A percentile compares a stretch with the other conserved stretches of the same genome.
These are phyloP conservation scores for Microcebus tavaratra DNA, from an alignment of 2,113 vertebrate genomes.

Conservation along the genomic window DNA sequence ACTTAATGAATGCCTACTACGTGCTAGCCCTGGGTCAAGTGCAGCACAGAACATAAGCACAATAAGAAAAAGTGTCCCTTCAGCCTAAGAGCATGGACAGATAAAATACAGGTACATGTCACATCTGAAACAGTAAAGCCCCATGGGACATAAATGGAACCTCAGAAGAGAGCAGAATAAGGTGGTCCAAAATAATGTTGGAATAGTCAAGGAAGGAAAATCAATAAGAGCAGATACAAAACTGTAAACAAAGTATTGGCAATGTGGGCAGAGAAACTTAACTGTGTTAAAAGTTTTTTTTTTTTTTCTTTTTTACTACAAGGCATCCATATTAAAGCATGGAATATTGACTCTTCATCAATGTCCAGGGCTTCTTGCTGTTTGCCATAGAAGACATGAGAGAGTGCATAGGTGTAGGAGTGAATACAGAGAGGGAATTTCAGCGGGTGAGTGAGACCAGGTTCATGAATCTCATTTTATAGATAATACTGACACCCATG, in stretches of 20 bases:
- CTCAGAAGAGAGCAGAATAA: background rate
- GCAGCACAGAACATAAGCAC: background rate
- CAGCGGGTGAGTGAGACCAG: background rate
- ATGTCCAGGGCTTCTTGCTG: background rate
- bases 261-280: background rate
- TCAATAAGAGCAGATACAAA: background rate
- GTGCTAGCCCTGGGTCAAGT: background rate
- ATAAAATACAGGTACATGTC: background rate
- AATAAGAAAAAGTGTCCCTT: background rate
- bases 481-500: background rate
- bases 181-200: background rate
- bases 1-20: background rate
- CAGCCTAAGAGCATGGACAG: background rate
- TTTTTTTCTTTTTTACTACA: background rate
- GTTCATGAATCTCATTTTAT: background rate
- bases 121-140: background rate
- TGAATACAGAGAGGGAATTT: background rate
- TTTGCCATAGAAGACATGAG: background rate
- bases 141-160: too few species aligned
- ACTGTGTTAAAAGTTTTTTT: background rate
- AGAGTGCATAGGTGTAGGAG: background rate
- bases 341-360: background rate
- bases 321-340: background rate
- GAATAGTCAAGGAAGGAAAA: background rate
- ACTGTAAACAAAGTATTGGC: background rate